Percentiles rank a stretch among this genome's conserved stretches.
Evolutionary conservation across 1,140 invertebrate species (phyloP).

Genomic region (Lithobius niger): DNA sequence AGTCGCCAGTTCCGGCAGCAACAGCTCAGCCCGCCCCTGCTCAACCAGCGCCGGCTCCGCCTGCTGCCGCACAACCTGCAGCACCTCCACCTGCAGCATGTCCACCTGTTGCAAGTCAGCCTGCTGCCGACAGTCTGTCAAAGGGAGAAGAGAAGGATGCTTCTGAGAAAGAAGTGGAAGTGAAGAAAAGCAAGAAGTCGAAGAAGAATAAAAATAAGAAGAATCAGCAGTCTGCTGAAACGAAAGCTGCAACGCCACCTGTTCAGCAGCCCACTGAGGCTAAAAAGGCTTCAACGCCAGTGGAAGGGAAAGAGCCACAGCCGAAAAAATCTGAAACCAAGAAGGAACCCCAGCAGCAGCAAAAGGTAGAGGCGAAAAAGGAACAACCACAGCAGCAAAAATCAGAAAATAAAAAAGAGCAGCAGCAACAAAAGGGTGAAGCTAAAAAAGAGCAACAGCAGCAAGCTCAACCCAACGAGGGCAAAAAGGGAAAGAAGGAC

Average conservation of each 20-base stretch:
- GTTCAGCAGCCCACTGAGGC: not conserved
- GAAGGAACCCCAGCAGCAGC: not conserved
- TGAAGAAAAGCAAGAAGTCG: slow-evolving; percentile 6
- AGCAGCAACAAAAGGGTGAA: not conserved
- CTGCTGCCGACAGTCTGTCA: too few relatives aligned
- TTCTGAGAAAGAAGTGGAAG: not conserved
- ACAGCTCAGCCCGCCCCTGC: not conserved
- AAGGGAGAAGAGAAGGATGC: not conserved
- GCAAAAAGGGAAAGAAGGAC: slow-evolving; percentile 30
- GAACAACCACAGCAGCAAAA: not conserved
- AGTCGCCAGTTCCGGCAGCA: not conserved
- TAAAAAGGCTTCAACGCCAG: not conserved
- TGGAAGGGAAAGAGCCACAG: not conserved
- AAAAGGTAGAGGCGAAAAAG: not conserved
- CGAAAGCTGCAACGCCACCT: too few relatives aligned
- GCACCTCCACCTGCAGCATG: not conserved
- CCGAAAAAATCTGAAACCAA: not conserved
- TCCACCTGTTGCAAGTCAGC: not conserved
- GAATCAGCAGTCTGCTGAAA: too few relatives aligned
- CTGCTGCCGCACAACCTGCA: not conserved
- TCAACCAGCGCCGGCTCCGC: not conserved
- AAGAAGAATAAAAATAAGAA: not conserved
- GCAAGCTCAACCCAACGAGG: not conserved
- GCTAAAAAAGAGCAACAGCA: not conserved
- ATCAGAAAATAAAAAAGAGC: not conserved